phyloP scores from a whole-genome alignment of 2,888 invertebrate genomes.

The Oconnorella tubifera region DNA sequence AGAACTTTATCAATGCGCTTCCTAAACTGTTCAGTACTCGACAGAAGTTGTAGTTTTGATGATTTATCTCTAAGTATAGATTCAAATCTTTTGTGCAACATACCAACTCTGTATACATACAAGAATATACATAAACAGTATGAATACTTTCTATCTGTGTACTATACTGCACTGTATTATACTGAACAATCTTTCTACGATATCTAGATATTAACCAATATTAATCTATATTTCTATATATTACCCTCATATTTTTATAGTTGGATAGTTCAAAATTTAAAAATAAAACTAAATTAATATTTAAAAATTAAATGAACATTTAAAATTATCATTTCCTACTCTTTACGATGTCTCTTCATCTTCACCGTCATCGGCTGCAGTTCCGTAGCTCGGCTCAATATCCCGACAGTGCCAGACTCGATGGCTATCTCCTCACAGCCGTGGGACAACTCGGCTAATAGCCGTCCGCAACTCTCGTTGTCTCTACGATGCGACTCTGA shows the following conservation, averaged over 20 bases:
- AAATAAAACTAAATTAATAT: too few species aligned
- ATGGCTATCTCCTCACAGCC: constrained; percentile 16
- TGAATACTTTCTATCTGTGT: too few species aligned
- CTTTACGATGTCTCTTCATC: constrained; percentile 19
- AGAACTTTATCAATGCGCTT: constrained; percentile 36
- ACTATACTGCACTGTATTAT: too few species aligned
- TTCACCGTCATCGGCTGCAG: constrained; percentile 21
- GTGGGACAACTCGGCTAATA: constrained; percentile 14
- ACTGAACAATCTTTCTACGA: too few species aligned
- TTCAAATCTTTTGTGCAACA: constrained; percentile 31
- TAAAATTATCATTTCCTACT: too few species aligned
- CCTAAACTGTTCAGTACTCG: constrained; percentile 40
- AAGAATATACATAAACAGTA: too few species aligned
- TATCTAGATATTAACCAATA: too few species aligned
- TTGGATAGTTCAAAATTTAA: too few species aligned
- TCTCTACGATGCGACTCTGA: constrained; percentile 16
- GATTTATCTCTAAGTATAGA: constrained; percentile 38
- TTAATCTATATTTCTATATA: too few species aligned
- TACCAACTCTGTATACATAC: constrained; percentile 14
- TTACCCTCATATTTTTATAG: too few species aligned
- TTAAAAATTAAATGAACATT: too few species aligned
- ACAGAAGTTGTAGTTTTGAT: constrained; percentile 37
- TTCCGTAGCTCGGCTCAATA: constrained; percentile 18
- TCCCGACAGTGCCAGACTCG: constrained; percentile 8
- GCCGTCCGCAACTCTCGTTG: constrained; percentile 15